Evolutionary conservation across 1,140 invertebrate genomes (phyloP), one percentile per base, ranked within the genome.

Genomic region (Muscidifurax raptorellus): DNA sequence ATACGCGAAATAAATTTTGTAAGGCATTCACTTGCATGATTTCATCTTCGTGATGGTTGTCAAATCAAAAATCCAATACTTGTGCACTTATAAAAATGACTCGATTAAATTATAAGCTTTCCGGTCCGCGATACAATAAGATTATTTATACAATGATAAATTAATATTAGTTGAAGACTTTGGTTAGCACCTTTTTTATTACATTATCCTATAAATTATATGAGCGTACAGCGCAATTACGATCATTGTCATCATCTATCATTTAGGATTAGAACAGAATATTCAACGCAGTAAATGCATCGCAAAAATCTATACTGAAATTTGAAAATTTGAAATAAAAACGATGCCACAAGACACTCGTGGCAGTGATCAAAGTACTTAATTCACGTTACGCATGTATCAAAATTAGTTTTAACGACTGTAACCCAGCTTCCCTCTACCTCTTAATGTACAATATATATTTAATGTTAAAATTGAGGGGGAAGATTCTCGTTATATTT

Each of bases 131-230:
- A 52, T 36, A 47, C 13, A 25, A 47, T 52, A 77, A 77, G 5
- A 77, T 67, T 69, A 67, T 67, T 10, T 80, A 84, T 30, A 84
- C 44, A 75, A 80, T 84, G 22, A 77, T 80, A 77, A 81, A 84
- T 47, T 59, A 81, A 69, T 66, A 76, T 78, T 80, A 83, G 69
- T 74, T 83, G 75, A 87, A 84, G 69, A 84, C 85, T 87, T 87
- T 87, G 84, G 86, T 87, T 87, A 87, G 86, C 84, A 87, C 86
- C 86, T 84, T 64, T 87, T 79, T 72, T 67, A 84, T 81, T 32
- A 74, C 40, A 78, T 59, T 77, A 30, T 30, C 4, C 25, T 64
- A 36, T 30, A 32, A 44, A 77, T 52, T 64, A 76, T 83, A 69
- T 69, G 67, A n/a, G 7, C 66, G 66, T 12, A 30, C 66, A 69